Evolutionary conservation across 2,113 vertebrate genomes (phyloP).

Genomic region (Verasper variegatus): DNA sequence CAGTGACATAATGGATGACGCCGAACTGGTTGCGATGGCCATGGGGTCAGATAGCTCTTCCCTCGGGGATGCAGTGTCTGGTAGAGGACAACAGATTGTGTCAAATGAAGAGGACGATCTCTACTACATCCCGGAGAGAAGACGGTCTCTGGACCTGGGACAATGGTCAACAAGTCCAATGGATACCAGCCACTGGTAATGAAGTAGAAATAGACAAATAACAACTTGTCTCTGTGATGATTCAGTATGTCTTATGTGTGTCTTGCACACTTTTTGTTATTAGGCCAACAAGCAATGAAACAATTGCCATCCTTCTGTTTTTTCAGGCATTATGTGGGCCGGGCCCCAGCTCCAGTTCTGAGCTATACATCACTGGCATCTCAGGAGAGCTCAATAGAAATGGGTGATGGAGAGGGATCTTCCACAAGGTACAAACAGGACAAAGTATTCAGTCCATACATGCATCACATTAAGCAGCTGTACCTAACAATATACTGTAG

Average conservation of each 20-base stretch:
- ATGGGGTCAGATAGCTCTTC: slow-evolving; percentile 15
- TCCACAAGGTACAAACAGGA: slow-evolving; percentile 59
- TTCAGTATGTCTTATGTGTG: no score
- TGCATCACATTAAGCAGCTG: neutral
- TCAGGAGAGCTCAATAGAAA: neutral
- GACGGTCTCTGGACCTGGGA: slow-evolving; percentile 63
- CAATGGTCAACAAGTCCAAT: slow-evolving; percentile 23
- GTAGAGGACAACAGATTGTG: neutral
- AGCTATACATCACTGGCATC: slow-evolving; percentile 67
- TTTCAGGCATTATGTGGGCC: slow-evolving; percentile 44
- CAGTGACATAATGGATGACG: slow-evolving; percentile 34
- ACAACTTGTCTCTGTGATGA: neutral
- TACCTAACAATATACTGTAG: neutral
- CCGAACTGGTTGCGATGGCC: neutral
- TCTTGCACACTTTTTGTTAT: neutral
- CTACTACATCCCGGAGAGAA: slow-evolving; percentile 64
- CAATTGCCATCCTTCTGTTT: neutral
- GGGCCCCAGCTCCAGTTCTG: slow-evolving; percentile 38
- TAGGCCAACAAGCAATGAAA: slow-evolving; percentile 4
- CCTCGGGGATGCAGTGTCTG: slow-evolving; percentile 53
- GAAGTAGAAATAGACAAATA: neutral
- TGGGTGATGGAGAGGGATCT: neutral
- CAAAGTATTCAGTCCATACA: neutral
- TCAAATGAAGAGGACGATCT: slow-evolving; percentile 24
- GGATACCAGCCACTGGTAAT: slow-evolving; percentile 56